These are phyloP conservation scores for Drosophila formosana DNA, from an alignment of 2,888 invertebrate genomes.

Conservation along the genomic window DNA sequence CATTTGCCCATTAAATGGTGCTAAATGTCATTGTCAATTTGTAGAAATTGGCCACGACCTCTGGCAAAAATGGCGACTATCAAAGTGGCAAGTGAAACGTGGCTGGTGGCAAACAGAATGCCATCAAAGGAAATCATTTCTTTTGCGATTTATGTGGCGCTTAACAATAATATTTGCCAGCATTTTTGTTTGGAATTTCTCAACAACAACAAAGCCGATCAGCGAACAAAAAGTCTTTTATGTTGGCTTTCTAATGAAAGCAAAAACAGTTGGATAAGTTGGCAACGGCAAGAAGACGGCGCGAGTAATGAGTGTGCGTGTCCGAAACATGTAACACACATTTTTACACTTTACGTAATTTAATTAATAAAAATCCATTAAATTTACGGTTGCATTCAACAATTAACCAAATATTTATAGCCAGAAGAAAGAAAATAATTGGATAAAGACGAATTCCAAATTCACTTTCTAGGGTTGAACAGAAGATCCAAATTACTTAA, in stretches of 20 bases:
- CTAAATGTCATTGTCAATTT: constrained; percentile 65
- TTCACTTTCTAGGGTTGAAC: constrained; percentile 33
- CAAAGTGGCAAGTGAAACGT: constrained; percentile 54
- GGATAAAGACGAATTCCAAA: constrained; percentile 26
- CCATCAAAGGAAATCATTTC: constrained; percentile 36
- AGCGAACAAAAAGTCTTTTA: constrained; percentile 50
- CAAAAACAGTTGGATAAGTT: constrained; percentile 41
- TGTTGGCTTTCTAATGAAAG: constrained; percentile 73
- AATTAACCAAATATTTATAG: constrained; percentile 41
- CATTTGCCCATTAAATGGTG: constrained; percentile 61
- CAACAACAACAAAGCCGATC: constrained; percentile 26
- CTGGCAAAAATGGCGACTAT: constrained; percentile 33
- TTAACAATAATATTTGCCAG: constrained; percentile 46
- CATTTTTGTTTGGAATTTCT: constrained; percentile 39
- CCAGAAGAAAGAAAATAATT: constrained; percentile 34
- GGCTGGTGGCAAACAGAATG: constrained; percentile 20
- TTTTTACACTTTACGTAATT: constrained; percentile 70
- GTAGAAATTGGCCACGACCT: constrained; percentile 46
- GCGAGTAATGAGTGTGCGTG: constrained; percentile 55
- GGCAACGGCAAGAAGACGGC: constrained; percentile 5
- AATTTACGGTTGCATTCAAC: constrained; percentile 58
- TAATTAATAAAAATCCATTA: constrained; percentile 69
- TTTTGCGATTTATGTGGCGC: constrained; percentile 46
- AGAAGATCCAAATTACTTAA: not conserved
- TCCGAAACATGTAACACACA: constrained; percentile 55